Evolutionary conservation across 2,888 invertebrate species (phyloP), one percentile per base, ranked within the genome.

Genomic region (Laspeyria flexula): DNA sequence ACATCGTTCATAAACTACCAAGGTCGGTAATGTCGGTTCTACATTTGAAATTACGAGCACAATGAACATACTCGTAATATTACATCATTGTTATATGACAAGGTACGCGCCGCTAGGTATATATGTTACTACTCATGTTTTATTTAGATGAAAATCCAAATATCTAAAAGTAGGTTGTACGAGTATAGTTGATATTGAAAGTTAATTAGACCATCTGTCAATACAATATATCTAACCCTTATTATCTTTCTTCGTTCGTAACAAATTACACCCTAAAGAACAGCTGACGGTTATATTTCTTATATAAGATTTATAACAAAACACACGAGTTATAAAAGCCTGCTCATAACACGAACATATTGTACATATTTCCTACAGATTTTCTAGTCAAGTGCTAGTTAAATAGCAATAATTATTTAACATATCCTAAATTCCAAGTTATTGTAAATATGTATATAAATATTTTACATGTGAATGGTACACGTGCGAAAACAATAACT

Each of bases 1-100:
- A 65, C 60, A 75, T 75, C 70, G 64, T 63, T 68, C 63, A 66
- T 49, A 62, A 70, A 63, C 56, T 47, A 50, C 48, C 62, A 64
- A 73, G 68, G 76, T 68, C 69, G 43, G 27, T 60, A 48, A 62
- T 60, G 27, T 45, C 40, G 42, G 41, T 43, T 47, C 48, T 43
- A 50, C 51, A 52, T 49, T 54, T 49, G 11, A 42, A 37, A 46
- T 57, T 55, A 57, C 47, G 37, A 55, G 39, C 55, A 65, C 64
- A 64, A 64, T 64, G 60, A 55, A 55, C 55, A 61, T 41, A 37
- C 23, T 44, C 34, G 13, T 37, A 16, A 41, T 16, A 31, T 45
- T 41, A 41, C 47, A 42, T 37, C 47, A 48, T 23, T 11, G 18
- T 21, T 34, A 5, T 38, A 35, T 9, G 33, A 25, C 23, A 11